A percentile compares a stretch with the other conserved stretches of the same genome.
These are phyloP conservation scores for Pristionchus exspectatus DNA, from an alignment of 2,888 invertebrate genomes.

Conservation along the genomic window DNA sequence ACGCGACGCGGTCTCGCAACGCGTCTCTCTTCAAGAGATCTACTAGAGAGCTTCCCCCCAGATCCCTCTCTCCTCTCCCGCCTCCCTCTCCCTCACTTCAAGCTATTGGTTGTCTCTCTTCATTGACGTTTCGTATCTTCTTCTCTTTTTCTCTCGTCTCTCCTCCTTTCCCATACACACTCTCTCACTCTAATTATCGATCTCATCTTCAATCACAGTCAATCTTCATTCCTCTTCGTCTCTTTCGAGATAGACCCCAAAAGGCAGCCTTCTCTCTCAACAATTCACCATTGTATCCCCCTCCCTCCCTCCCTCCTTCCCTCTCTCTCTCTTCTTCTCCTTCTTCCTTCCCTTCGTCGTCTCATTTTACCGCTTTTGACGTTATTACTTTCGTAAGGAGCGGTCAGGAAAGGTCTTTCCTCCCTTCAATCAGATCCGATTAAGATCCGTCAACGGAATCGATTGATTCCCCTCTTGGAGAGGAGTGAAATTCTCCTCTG, in stretches of 20 bases:
- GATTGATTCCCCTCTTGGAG: constrained; percentile 32
- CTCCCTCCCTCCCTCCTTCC: constrained; percentile 49
- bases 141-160: constrained; percentile 15
- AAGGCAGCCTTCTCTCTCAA: constrained; percentile 48
- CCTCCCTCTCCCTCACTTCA: constrained; percentile 16
- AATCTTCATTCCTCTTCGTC: constrained; percentile 45
- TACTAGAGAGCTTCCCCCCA: constrained; percentile 40
- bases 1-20: constrained; percentile 6
- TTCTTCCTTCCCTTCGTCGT: constrained; percentile 50
- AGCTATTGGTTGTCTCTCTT: constrained; percentile 41
- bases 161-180: constrained; percentile 44
- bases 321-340: constrained; percentile 53
- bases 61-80: neutral
- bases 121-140: constrained; percentile 19
- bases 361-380: constrained; percentile 39
- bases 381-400: neutral
- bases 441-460: neutral
- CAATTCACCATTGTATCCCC: constrained; percentile 52
- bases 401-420: neutral
- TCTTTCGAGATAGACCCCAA: neutral
- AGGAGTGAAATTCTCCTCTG: neutral
- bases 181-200: constrained; percentile 50
- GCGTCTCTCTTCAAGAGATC: constrained; percentile 41
- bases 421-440: neutral
- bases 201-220: constrained; percentile 36